phyloP scores from a whole-genome alignment of 2,797 vertebrate genomes.

The Paedocypris micromegethes region DNA sequence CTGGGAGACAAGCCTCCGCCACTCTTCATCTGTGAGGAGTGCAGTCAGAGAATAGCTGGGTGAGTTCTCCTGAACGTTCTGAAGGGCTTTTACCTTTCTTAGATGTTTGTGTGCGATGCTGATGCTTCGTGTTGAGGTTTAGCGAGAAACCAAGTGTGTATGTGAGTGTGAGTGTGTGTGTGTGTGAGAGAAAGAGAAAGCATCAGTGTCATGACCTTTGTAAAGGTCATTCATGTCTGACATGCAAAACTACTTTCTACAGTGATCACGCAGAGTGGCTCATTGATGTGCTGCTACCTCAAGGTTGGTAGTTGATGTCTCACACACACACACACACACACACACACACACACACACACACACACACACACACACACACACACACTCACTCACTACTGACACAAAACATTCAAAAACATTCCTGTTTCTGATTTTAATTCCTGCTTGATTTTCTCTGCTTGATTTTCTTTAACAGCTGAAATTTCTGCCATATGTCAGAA shows the following conservation, averaged over 20 bases:
- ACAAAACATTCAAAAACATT: neutral
- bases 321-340: slow-evolving; percentile 1
- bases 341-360: slow-evolving; percentile 2
- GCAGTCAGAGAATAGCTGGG: slow-evolving; percentile 96
- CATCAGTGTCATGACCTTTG: too few species aligned
- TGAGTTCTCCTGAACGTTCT: slow-evolving; percentile 56
- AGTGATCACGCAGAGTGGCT: slow-evolving; percentile 97
- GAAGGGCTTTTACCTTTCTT: too few species aligned
- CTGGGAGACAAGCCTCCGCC: slow-evolving; percentile 97
- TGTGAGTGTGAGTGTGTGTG: neutral
- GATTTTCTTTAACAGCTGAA: slow-evolving; percentile 87
- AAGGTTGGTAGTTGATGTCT: slow-evolving; percentile 79
- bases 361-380: slow-evolving; percentile 3
- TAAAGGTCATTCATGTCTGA: too few species aligned
- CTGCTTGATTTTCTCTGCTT: slow-evolving; percentile 70
- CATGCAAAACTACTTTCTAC: slow-evolving; percentile 36
- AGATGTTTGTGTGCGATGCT: too few species aligned
- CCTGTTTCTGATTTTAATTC: slow-evolving; percentile 34
- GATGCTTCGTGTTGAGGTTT: neutral
- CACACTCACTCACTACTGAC: neutral
- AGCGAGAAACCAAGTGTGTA: neutral
- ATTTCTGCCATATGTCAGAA: slow-evolving; percentile 99
- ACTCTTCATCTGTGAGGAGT: slow-evolving; percentile 96
- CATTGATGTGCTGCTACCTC: slow-evolving; percentile 95
- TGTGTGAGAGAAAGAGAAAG: neutral